Evolutionary conservation across 2,888 invertebrate species (phyloP), one percentile per base, ranked within the genome.

Genomic region (Drosophila melanosoma): DNA sequence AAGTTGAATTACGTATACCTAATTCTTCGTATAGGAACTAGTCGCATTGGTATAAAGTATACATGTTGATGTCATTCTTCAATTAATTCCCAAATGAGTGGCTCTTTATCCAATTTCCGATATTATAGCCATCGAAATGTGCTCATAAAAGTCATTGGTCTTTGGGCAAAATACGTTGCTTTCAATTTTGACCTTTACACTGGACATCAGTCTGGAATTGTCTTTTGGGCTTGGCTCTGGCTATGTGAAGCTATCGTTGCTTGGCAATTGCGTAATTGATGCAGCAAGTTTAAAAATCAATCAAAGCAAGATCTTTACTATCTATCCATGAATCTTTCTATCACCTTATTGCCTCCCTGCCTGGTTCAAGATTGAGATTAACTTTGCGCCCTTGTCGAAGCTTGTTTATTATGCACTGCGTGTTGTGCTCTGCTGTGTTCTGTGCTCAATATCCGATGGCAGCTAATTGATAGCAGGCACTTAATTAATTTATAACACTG

Each of bases 391-490:
- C 66, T 26, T 17, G n/a, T 38, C 38, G 6, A n/a, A 45, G n/a
- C 58, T 36, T 12, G 36, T 52, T 51, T 48, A 79, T 65, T 32
- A 40, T 35, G 48, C 40, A 38, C 71, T 57, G 48, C 82, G 29
- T 70, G 79, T 67, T 67, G 83, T 63, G 83, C 81, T 69, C 54
- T 17, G 17, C 26, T 17, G 11, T 29, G 11, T 1, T 45, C 3
- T 69, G 74, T 69, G 82, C 85, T 67, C 62, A 62, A 69, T 76
- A 73, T 63, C 52, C 67, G 82, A 79, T 83, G 78, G 38, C 56
- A 59, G 70, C 74, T 73, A 88, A 78, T 88, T 83, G 89, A 83
- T 83, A 74, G 71, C 67, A 26, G 54, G 53, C 58, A 66, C 87
- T 83, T 84, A 84, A 83, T 84, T 86, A 78, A 83, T 69, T 72